These are phyloP conservation scores for Lithodes maja DNA, from an alignment of 2,888 invertebrate species.

Conservation along the genomic window DNA sequence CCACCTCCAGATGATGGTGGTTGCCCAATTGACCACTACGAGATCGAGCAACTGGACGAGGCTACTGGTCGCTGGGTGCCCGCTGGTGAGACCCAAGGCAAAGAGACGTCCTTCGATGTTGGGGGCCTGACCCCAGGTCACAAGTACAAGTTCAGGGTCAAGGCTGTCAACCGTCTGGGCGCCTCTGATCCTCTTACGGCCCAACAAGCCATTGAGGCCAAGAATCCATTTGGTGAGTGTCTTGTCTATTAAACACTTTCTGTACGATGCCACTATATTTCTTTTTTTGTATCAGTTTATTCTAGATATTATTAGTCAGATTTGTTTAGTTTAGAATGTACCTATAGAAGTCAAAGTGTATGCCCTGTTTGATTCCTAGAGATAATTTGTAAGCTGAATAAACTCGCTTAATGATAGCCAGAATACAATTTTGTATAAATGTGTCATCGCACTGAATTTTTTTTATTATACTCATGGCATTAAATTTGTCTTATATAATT, in stretches of 20 bases:
- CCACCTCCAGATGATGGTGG: conserved; percentile 97
- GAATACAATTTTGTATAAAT: no score
- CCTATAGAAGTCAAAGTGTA: no score
- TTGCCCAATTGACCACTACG: conserved; percentile 92
- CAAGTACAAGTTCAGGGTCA: conserved; percentile 97
- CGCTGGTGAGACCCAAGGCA: conserved; percentile 93
- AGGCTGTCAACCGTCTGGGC: conserved; percentile 97
- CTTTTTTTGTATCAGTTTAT: background rate
- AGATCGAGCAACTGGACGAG: conserved; percentile 97
- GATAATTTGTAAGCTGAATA: no score
- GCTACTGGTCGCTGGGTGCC: conserved; percentile 92
- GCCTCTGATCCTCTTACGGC: conserved; percentile 95
- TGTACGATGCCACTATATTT: background rate
- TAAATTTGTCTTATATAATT: no score
- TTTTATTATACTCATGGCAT: no score
- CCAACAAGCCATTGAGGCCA: conserved; percentile 90
- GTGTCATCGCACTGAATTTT: no score
- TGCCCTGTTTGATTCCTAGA: no score
- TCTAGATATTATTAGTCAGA: no score
- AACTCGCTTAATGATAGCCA: no score
- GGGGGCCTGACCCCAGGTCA: conserved; percentile 93
- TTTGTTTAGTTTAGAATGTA: no score
- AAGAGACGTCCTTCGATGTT: conserved; percentile 84
- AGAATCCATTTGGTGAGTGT: conserved; percentile 93
- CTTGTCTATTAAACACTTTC: conserved; percentile 41